phyloP scores from a whole-genome alignment of 37 sponge, comb jelly and placozoan genomes.

The Beroe ovata region DNA sequence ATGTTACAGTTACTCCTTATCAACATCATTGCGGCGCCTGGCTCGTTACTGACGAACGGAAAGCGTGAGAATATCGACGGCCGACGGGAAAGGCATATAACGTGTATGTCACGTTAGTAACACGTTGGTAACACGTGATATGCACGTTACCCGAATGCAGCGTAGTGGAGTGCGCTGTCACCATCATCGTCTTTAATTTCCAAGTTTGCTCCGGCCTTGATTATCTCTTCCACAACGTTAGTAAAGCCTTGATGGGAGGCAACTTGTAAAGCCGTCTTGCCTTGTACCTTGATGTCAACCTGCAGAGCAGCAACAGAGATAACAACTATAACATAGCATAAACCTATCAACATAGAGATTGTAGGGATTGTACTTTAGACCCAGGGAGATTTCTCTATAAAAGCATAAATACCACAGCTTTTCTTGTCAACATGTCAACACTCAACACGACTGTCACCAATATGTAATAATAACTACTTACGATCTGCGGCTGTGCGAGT shows the following conservation, averaged over 20 bases:
- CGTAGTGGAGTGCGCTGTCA: slow-evolving; percentile 80
- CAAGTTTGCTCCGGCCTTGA: slow-evolving; percentile 74
- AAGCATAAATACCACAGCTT: too few relatives aligned
- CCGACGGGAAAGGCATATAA: too few relatives aligned
- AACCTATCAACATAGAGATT: too few relatives aligned
- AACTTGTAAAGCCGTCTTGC: slow-evolving; percentile 78
- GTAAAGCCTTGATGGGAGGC: slow-evolving; percentile 87
- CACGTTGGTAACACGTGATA: too few relatives aligned
- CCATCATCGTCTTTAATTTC: slow-evolving; percentile 89
- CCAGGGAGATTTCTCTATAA: too few relatives aligned
- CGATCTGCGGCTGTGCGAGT: slow-evolving; percentile 25
- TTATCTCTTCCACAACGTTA: slow-evolving; percentile 75
- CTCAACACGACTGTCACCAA: too few relatives aligned
- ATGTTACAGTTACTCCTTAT: slow-evolving; percentile 75
- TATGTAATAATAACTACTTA: background rate
- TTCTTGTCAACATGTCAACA: too few relatives aligned
- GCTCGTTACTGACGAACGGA: slow-evolving; percentile 70
- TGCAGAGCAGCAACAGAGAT: too few relatives aligned
- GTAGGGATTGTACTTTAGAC: too few relatives aligned
- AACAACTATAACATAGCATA: too few relatives aligned
- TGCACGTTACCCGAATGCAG: slow-evolving; percentile 78
- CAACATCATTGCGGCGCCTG: slow-evolving; percentile 76
- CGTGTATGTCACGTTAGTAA: too few relatives aligned
- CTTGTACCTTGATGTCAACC: slow-evolving; percentile 75
- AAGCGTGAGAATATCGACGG: background rate